Evolutionary conservation across 2,113 vertebrate species (phyloP).

Genomic region (Martes martes): DNA sequence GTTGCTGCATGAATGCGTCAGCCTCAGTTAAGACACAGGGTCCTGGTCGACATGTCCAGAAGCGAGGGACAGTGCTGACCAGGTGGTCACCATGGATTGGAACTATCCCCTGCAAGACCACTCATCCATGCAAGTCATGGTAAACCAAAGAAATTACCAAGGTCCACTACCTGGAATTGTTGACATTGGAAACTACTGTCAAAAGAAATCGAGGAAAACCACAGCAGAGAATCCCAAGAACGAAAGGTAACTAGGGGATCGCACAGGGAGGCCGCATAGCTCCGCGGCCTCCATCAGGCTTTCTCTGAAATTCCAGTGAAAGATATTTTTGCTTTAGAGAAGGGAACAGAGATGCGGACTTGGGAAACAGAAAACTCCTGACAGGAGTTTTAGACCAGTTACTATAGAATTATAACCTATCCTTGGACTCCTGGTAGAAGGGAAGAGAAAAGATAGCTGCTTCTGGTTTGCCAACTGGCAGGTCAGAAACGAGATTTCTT

Average conservation of each 20-base stretch:
- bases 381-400: neutral
- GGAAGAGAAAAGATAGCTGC: neutral
- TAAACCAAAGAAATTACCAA: neutral
- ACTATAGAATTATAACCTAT: neutral
- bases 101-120: neutral
- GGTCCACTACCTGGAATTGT: neutral
- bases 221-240: neutral
- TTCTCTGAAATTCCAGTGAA: neutral
- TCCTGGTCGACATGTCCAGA: neutral
- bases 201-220: neutral
- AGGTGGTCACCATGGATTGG: neutral
- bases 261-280: neutral
- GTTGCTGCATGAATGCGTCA: neutral
- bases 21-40: neutral
- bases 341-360: neutral
- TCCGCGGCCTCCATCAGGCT: neutral
- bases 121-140: neutral
- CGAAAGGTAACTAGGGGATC: neutral
- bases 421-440: neutral
- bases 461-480: neutral
- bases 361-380: neutral
- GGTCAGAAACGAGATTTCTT: neutral
- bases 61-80: neutral
- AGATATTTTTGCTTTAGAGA: neutral
- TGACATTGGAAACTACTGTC: neutral